A percentile compares a stretch with the other conserved stretches of the same genome.
Evolutionary conservation across 2,888 invertebrate genomes (phyloP).

Genomic region (Linyphia triangularis): DNA sequence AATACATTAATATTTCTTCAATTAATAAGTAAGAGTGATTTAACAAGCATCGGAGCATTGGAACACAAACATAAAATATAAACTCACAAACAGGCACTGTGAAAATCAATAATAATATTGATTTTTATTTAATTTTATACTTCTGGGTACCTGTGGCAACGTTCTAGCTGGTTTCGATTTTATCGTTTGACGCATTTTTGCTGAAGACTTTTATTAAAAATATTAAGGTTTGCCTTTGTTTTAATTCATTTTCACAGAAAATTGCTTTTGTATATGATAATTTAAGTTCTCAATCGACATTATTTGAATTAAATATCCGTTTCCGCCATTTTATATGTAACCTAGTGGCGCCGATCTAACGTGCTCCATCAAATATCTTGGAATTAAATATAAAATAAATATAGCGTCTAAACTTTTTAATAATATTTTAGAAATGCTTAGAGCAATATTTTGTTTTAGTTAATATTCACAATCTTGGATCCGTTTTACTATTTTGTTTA

Average conservation of each 20-base stretch:
- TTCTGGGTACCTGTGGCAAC: conserved; percentile 49
- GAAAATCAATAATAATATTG: conserved; percentile 3
- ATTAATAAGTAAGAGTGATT: not conserved
- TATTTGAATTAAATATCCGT: not conserved
- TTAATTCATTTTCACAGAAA: conserved; percentile 2
- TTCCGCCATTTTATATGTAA: conserved; percentile 41
- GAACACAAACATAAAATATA: not conserved
- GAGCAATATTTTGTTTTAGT: not conserved
- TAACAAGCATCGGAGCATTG: not conserved
- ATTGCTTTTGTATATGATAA: not conserved
- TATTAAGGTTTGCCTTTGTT: conserved; percentile 34
- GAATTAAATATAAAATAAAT: not conserved
- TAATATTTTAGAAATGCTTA: not conserved
- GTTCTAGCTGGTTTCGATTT: conserved; percentile 64
- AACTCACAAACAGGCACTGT: not conserved
- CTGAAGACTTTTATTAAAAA: conserved; percentile 41
- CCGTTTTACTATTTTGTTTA: not conserved
- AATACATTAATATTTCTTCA: too few relatives aligned
- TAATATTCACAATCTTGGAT: not conserved
- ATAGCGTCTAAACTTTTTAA: not conserved
- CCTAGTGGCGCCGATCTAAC: not conserved
- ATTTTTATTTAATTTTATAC: conserved; percentile 25
- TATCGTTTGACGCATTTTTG: conserved; percentile 71
- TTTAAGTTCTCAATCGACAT: not conserved
- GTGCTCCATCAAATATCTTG: not conserved